Evolutionary conservation across 2,797 vertebrate genomes (phyloP).

Genomic region (Syngnathus acus): DNA sequence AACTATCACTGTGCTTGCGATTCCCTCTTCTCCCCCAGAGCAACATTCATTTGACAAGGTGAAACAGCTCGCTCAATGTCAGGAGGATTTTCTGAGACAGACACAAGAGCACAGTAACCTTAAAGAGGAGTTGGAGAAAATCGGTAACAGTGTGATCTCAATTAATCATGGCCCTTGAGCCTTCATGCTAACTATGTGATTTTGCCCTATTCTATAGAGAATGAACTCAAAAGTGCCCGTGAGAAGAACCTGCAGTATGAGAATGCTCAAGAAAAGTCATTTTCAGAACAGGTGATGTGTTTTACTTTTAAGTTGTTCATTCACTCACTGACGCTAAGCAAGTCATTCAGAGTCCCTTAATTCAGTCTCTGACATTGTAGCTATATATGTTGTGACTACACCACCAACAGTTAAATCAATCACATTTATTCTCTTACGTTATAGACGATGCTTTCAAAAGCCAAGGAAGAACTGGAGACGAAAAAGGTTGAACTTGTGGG

Average conservation of each 20-base stretch:
- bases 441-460: constrained; percentile 79
- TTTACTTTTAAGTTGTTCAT: not conserved
- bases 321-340: not conserved
- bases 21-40: constrained; percentile 61
- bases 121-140: constrained; percentile 73
- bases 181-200: not conserved
- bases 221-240: constrained; percentile 71
- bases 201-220: constrained; percentile 62
- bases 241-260: constrained; percentile 83
- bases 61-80: constrained; percentile 83
- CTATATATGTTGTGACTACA: not conserved
- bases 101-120: constrained; percentile 81
- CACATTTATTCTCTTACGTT: not conserved
- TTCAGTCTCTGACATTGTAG: too few species aligned
- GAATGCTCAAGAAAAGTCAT: constrained; percentile 63
- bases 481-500: constrained; percentile 91
- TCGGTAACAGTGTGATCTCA: constrained; percentile 66
- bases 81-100: constrained; percentile 81
- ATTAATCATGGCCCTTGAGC: not conserved
- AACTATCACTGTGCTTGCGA: not conserved
- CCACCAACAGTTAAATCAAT: not conserved
- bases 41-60: constrained; percentile 97
- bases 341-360: not conserved
- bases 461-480: constrained; percentile 85
- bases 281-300: constrained; percentile 72